Base-by-base conservation (phyloP, 2,113 vertebrate species). In the Poecile atricapillus region DNA sequence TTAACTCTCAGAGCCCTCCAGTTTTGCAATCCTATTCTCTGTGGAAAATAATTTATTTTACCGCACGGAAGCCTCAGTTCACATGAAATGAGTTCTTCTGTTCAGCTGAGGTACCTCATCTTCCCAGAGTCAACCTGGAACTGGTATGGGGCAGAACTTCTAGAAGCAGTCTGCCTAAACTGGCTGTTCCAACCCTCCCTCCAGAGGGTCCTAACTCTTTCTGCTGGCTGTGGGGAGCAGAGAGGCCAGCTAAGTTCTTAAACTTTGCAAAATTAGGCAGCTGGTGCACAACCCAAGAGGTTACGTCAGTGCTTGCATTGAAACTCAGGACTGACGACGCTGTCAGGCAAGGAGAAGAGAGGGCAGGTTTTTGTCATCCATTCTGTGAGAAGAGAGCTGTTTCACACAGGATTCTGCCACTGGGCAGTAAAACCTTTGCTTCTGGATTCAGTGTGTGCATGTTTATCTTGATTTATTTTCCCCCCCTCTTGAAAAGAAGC, bases 1-100 rank as follows among this genome's bases (percentile, higher is more conserved):
- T 91, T 96, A 97, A 94, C 89, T 94, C 25, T 22, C 55, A 73
- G 31, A 90, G 21, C 22, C n/a, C 28, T 91, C 85, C 37, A 35
- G 28, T 87, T 94, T 82, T 91, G 74, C 77, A 79, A 24, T 68
- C 30, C 74, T 1, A 0, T 91, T 91, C 50, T 92, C 31, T 79
- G 41, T 79, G 62, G 21, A 87, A 87, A 93, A 82, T n/a, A 0
- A 2, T 80, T 75, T 91, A 35, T 82, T 89, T 81, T 73, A n/a
- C 58, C 41, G 31, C 67, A 71, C 31, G 65, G 70, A 89, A 91
- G 28, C 46, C 28, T 87, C 28, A 25, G 7, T 79, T 89, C 58
- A 53, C n/a, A n/a, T 41, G 12, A 87, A 74, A 15, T 63, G 4
- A 87, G 81, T 74, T 16, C 37, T n/a, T 71, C 33, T 30, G 7